A percentile compares a stretch with the other conserved stretches of the same genome.
Evolutionary conservation across 2,113 vertebrate genomes (phyloP).

Genomic region (Alligator sinensis): DNA sequence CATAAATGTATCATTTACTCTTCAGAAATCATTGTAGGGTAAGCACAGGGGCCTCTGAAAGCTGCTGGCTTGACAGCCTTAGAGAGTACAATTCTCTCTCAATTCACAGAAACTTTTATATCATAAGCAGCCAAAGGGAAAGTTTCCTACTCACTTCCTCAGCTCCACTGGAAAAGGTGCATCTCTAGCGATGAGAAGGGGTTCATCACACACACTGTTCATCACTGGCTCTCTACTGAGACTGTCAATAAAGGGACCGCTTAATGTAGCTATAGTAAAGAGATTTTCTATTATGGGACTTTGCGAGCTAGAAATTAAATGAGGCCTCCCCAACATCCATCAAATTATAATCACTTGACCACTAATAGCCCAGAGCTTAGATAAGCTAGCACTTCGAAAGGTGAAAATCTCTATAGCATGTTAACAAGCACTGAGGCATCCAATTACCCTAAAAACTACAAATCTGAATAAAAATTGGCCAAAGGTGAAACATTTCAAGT

Average conservation of each 20-base stretch:
- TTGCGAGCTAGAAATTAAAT: not conserved
- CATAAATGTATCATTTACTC: not conserved
- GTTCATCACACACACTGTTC: not conserved
- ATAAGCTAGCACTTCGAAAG: not conserved
- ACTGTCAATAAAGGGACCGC: not conserved
- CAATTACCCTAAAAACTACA: not conserved
- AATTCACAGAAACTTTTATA: not conserved
- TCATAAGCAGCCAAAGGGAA: not conserved
- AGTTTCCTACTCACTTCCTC: not conserved
- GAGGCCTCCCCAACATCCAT: not conserved
- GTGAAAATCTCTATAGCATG: conserved; percentile 24
- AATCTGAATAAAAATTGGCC: not conserved
- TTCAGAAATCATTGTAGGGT: not conserved
- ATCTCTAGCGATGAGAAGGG: not conserved
- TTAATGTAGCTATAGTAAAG: conserved; percentile 3
- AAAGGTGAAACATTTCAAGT: not conserved
- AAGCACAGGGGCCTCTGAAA: not conserved
- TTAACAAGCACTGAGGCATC: not conserved
- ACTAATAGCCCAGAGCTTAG: conserved; percentile 56
- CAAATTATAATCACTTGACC: not conserved
- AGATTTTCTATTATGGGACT: not conserved
- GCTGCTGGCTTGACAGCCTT: not conserved
- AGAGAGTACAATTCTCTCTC: not conserved
- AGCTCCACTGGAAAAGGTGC: not conserved
- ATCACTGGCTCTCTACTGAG: not conserved